phyloP scores from a whole-genome alignment of 1,140 invertebrate species.

The Tetramorium simillimum region DNA sequence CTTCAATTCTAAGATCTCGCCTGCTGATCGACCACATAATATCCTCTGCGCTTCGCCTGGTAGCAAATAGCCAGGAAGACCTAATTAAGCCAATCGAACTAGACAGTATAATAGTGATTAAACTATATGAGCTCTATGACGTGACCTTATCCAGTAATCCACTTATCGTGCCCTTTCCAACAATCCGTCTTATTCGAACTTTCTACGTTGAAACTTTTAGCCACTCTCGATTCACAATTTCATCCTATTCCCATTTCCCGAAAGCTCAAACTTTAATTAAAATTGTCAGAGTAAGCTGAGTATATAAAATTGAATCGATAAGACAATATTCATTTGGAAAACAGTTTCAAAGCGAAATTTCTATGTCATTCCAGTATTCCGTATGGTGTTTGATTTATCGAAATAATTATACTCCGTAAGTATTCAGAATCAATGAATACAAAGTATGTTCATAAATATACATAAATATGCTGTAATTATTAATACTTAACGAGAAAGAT shows the following conservation, averaged over 20 bases:
- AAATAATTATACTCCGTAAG: not conserved
- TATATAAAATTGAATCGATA: not conserved
- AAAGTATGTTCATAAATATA: not conserved
- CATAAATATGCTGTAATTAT: not conserved
- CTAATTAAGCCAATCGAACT: constrained; percentile 66
- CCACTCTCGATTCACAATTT: constrained; percentile 18
- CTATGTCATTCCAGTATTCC: not conserved
- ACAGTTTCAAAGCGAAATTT: not conserved
- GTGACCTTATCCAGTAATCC: constrained; percentile 34
- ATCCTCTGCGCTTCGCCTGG: not conserved
- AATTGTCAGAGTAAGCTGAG: not conserved
- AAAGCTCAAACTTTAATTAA: constrained; percentile 24
- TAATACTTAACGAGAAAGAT: not conserved
- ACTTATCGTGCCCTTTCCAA: constrained; percentile 48
- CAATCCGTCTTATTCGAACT: not conserved
- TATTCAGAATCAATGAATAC: not conserved
- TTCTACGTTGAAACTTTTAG: constrained; percentile 41
- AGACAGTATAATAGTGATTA: constrained; percentile 54
- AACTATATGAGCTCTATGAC: constrained; percentile 57
- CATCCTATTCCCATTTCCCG: constrained; percentile 19
- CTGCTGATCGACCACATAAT: not conserved
- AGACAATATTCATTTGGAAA: not conserved
- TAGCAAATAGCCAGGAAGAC: constrained; percentile 25
- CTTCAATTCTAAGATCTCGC: constrained; percentile 10
- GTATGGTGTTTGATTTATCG: not conserved